Percentiles rank a stretch among this genome's conserved stretches.
Conservation (phyloP, 2,797 vertebrate genomes). For the Tragelaphus eurycerus region DNA sequence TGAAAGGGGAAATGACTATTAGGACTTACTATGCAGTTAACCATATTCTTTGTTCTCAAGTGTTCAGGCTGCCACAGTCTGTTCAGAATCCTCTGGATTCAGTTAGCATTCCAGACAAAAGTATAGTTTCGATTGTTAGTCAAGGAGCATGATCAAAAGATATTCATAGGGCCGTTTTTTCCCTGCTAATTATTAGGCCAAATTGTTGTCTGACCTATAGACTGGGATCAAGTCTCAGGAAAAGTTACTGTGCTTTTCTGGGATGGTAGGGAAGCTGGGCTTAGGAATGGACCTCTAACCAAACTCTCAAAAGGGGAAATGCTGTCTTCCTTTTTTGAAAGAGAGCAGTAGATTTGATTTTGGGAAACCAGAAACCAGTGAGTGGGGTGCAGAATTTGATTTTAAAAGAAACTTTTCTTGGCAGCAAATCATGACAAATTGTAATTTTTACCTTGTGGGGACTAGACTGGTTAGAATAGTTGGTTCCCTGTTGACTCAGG, state of each 20-base stretch:
- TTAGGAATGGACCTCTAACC: neutral
- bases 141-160: neutral
- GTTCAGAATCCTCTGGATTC: conserved; percentile 10
- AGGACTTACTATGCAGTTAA: neutral
- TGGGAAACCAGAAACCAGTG: conserved; percentile 2
- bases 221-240: neutral
- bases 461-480: neutral
- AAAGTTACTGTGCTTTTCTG: neutral
- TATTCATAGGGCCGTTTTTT: neutral
- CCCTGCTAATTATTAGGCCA: neutral
- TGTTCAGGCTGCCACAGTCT: neutral
- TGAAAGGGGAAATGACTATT: neutral
- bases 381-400: neutral
- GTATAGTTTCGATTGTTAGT: conserved; percentile 7
- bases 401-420: conserved; percentile 8
- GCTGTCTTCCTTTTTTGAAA: neutral
- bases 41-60: neutral
- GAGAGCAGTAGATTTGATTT: neutral
- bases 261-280: neutral
- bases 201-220: neutral
- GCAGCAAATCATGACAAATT: neutral
- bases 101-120: neutral
- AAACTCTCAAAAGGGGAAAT: neutral
- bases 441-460: neutral
- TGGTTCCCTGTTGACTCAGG: neutral